phyloP scores from a whole-genome alignment of 2,888 invertebrate species.

The Aspidapion aeneum region DNA sequence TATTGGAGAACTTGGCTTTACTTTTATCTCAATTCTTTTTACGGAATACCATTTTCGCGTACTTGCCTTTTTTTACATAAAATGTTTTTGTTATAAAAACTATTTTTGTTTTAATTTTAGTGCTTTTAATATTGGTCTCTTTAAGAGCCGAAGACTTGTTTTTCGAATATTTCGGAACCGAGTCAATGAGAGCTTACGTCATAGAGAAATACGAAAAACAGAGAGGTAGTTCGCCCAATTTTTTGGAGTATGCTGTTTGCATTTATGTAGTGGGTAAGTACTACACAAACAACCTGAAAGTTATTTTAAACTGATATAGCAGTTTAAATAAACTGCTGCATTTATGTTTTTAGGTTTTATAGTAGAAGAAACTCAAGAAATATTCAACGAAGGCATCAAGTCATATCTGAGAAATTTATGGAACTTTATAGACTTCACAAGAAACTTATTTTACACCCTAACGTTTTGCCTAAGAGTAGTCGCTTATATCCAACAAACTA shows the following conservation, averaged over 20 bases:
- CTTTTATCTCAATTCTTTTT: no score
- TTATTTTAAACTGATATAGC: neutral
- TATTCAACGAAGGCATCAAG: conserved; percentile 82
- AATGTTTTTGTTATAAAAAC: no score
- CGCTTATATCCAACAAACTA: conserved; percentile 71
- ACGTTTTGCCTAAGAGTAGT: conserved; percentile 65
- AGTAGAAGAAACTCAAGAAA: conserved; percentile 89
- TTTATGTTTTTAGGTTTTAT: conserved; percentile 64
- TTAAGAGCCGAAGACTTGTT: conserved; percentile 81
- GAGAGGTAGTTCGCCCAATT: conserved; percentile 81
- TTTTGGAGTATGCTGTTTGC: conserved; percentile 78
- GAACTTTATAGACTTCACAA: conserved; percentile 94
- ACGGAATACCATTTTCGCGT: no score
- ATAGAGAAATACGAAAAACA: conserved; percentile 65
- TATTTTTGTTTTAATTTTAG: conserved; percentile 50
- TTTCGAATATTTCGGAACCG: conserved; percentile 69
- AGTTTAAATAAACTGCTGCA: neutral
- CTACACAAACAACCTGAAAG: neutral
- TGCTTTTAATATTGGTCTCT: conserved; percentile 87
- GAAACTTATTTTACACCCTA: conserved; percentile 80
- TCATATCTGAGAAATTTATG: conserved; percentile 90
- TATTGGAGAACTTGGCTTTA: no score
- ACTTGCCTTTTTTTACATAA: no score
- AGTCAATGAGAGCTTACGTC: conserved; percentile 59
- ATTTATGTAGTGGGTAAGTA: conserved; percentile 74